Base-by-base conservation (phyloP, 1,140 invertebrate genomes). In the Drosophila nigrodunni region DNA sequence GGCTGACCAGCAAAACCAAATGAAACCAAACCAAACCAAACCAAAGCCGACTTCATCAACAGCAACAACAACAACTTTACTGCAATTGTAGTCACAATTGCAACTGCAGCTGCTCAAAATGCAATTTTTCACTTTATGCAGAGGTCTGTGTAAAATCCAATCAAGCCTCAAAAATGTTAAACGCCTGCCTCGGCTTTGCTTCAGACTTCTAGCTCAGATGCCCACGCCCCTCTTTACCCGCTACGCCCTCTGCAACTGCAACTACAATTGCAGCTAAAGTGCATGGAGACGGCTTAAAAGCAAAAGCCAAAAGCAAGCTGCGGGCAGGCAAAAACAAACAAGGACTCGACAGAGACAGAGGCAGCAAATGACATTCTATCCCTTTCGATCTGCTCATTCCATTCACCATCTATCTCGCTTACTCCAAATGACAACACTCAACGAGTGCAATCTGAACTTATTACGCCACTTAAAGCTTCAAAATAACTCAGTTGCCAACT, bases 81-180 rank as follows among this genome's bases (percentile, higher is more conserved):
- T 30, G 25, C 25, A 30, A 30, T 30, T 30, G 25, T 4, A 65
- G 4, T 21, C 15, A n/a, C 61, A 66, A 30, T 46, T 49, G 18
- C 57, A 70, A 13, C 52, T 64, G 80, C 77, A 89, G 85, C 74
- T 88, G 85, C 85, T 88, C 80, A 88, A 88, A 88, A 88, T 88
- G 83, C 83, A 88, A 88, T 88, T 88, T 88, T 88, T 88, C 83
- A 88, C 80, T 89, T 88, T 80, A 80, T 70, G 54, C 77, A 69
- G 58, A 64, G 77, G 68, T 61, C 76, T 68, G 61, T 74, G 83
- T 70, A 83, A 88, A 88, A 88, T 88, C 83, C 85, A 88, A 88
- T 88, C 83, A 89, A 88, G 86, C 85, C 83, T 88, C 85, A 88
- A 88, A 88, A 88, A 88, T 89, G 85, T 89, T 89, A 83, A 80